Conservation (phyloP, 2,888 invertebrate species). For the Lepas anatifera region DNA sequence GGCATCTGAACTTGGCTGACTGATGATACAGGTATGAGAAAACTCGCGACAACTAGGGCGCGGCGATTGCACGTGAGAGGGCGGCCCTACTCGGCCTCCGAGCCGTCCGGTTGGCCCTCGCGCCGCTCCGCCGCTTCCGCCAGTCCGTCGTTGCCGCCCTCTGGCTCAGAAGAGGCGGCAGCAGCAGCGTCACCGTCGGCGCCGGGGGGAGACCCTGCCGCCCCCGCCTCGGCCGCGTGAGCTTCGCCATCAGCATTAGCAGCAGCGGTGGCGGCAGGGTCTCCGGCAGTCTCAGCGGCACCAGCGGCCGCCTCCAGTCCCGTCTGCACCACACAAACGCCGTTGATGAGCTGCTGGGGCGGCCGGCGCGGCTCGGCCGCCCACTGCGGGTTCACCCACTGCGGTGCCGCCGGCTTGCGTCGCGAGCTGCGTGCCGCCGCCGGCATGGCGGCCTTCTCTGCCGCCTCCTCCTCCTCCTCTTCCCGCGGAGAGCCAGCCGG, state of each 20-base stretch:
- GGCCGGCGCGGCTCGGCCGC: slow-evolving; percentile 4
- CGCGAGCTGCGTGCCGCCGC: slow-evolving; percentile 45
- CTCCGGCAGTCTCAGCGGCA: neutral
- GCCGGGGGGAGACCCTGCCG: no score
- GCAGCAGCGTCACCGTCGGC: neutral
- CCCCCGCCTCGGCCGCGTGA: no score
- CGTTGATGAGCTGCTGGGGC: slow-evolving; percentile 3
- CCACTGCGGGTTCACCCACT: slow-evolving; percentile 95
- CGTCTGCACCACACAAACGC: slow-evolving; percentile 5
- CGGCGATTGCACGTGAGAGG: neutral
- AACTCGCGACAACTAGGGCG: neutral
- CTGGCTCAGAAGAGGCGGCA: neutral
- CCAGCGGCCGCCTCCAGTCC: neutral
- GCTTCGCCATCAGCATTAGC: no score
- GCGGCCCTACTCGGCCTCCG: neutral
- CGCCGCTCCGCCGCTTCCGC: neutral
- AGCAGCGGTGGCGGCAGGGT: neutral
- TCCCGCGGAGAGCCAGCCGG: neutral
- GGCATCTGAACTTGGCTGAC: slow-evolving; percentile 11
- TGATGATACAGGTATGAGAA: neutral
- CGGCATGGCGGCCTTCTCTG: neutral
- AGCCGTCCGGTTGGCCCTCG: neutral
- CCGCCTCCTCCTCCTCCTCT: neutral
- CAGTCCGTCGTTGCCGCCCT: neutral
- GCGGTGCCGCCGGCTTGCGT: slow-evolving; percentile 89